phyloP scores from a whole-genome alignment of 2,797 vertebrate genomes.

The Clarias laeviceps region DNA sequence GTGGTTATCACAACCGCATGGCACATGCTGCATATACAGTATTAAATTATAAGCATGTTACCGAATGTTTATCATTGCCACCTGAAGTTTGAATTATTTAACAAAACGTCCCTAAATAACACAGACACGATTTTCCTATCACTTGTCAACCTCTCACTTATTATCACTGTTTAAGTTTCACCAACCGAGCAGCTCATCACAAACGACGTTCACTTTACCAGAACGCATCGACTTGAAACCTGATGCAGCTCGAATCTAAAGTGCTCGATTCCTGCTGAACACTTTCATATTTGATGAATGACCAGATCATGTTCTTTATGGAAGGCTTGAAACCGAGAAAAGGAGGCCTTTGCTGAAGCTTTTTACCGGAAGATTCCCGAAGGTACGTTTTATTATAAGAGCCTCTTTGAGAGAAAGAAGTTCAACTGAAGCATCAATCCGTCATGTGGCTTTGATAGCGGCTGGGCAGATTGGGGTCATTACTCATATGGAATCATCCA shows the following conservation, averaged over 20 bases:
- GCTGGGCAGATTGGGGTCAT: not conserved
- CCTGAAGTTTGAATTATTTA: no score
- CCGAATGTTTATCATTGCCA: no score
- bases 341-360: not conserved
- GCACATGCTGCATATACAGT: no score
- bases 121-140: no score
- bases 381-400: not conserved
- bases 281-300: constrained; percentile 11
- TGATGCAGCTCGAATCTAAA: not conserved
- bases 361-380: constrained; percentile 21
- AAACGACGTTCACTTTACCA: constrained; percentile 13
- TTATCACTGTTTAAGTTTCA: no score
- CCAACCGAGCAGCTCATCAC: not conserved
- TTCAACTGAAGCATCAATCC: not conserved
- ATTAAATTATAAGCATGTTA: no score
- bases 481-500: not conserved
- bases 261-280: not conserved
- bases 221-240: constrained; percentile 5
- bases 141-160: no score
- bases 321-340: not conserved
- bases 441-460: not conserved
- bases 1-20: no score
- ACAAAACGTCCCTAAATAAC: no score
- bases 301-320: constrained; percentile 10
- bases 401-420: not conserved